Percentiles rank a stretch among this genome's conserved stretches.
Evolutionary conservation across 2,113 vertebrate species (phyloP).

Genomic region (Tylochromis polylepis): DNA sequence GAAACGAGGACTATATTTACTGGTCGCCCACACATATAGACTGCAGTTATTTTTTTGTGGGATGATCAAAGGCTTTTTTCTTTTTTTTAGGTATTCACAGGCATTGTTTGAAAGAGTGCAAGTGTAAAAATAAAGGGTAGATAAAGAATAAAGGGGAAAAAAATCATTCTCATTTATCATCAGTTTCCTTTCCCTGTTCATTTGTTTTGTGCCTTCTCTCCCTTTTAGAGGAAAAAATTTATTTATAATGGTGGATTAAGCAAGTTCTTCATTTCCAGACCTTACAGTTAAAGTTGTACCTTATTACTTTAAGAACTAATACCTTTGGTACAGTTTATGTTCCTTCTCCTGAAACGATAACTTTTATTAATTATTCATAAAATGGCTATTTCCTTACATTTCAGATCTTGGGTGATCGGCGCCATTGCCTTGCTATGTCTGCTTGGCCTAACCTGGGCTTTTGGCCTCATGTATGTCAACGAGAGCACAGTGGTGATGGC

Average conservation of each 20-base stretch:
- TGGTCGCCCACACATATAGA: not conserved
- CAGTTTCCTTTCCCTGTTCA: not conserved
- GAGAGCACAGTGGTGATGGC: slow-evolving; percentile 99
- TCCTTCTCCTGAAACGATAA: not conserved
- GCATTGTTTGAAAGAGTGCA: not conserved
- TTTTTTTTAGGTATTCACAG: not conserved
- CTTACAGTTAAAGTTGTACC: not conserved
- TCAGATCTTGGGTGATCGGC: slow-evolving; percentile 91
- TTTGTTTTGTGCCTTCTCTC: not conserved
- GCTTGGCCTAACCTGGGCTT: slow-evolving; percentile 97
- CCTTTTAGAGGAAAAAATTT: not conserved
- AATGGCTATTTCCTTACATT: not conserved
- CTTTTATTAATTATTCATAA: not conserved
- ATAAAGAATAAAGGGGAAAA: not conserved
- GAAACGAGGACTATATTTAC: not conserved
- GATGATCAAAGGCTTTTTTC: not conserved
- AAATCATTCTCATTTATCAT: slow-evolving; percentile 29
- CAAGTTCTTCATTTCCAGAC: not conserved
- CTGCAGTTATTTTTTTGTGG: not conserved
- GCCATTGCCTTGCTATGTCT: slow-evolving; percentile 95
- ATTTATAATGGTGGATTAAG: not conserved
- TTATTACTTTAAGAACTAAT: not conserved
- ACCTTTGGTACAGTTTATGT: not conserved
- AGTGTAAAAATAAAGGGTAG: not conserved
- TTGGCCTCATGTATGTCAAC: slow-evolving; percentile 98